Evolutionary conservation across 2,888 invertebrate genomes (phyloP).

Genomic region (Drosophila suboccidentalis): DNA sequence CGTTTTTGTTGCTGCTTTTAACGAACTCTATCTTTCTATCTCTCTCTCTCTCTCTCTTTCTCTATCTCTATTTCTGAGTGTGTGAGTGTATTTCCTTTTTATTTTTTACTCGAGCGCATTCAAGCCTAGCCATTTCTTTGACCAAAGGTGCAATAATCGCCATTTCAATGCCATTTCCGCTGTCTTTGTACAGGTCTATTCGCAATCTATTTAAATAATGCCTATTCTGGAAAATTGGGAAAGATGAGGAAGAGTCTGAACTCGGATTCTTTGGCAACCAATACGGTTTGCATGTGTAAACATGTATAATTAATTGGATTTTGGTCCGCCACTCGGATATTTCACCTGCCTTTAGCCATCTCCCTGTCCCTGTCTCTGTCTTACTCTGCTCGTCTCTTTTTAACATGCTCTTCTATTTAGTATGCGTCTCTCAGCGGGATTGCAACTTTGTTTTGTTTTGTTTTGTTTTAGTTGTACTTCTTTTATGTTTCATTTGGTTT

Average conservation of each 20-base stretch:
- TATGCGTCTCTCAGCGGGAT: constrained; percentile 12
- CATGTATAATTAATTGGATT: constrained; percentile 33
- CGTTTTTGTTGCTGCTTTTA: constrained; percentile 3
- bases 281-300: constrained; percentile 23
- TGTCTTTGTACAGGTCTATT: too few relatives aligned
- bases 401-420: neutral
- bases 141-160: neutral
- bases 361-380: neutral
- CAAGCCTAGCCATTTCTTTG: neutral
- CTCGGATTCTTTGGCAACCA: neutral
- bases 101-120: neutral
- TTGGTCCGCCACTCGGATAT: neutral
- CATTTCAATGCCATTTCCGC: neutral
- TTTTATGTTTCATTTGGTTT: constrained; percentile 6
- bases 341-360: neutral
- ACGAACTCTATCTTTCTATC: neutral
- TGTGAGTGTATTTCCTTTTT: neutral
- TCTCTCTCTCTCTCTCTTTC: neutral
- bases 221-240: neutral
- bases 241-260: neutral
- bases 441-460: constrained; percentile 3
- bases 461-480: neutral
- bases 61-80: neutral
- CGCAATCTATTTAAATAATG: neutral
- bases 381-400: too few relatives aligned